Evolutionary conservation across 2,888 invertebrate genomes (phyloP).

Genomic region (Argyresthia albistria): DNA sequence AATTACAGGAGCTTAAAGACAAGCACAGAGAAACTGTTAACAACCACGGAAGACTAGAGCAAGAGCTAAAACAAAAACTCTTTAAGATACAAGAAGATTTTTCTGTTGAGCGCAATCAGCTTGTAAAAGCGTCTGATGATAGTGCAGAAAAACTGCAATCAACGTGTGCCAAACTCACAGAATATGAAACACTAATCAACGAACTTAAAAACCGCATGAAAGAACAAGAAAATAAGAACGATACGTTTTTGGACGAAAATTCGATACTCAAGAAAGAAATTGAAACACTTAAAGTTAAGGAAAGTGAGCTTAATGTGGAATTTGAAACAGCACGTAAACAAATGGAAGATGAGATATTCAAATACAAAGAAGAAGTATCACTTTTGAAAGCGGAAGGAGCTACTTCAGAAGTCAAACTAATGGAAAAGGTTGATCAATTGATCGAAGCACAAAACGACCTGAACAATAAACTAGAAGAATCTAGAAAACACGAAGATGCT

Average conservation of each 20-base stretch:
- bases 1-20: slow-evolving; percentile 65
- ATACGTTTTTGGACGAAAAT: slow-evolving; percentile 54
- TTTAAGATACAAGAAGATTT: slow-evolving; percentile 58
- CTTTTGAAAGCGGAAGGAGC: slow-evolving; percentile 55
- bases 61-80: slow-evolving; percentile 59
- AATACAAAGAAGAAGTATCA: slow-evolving; percentile 55
- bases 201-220: slow-evolving; percentile 35
- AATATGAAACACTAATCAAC: slow-evolving; percentile 32
- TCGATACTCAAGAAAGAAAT: slow-evolving; percentile 52
- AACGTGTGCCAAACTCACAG: slow-evolving; percentile 43
- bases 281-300: slow-evolving; percentile 44
- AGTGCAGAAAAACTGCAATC: slow-evolving; percentile 44
- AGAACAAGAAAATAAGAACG: slow-evolving; percentile 38
- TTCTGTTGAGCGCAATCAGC: slow-evolving; percentile 42
- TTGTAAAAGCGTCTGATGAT: slow-evolving; percentile 43
- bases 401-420: slow-evolving; percentile 55
- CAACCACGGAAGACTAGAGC: slow-evolving; percentile 53
- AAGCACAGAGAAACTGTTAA: slow-evolving; percentile 52
- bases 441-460: slow-evolving; percentile 62
- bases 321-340: slow-evolving; percentile 45
- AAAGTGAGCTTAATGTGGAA: slow-evolving; percentile 45
- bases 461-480: slow-evolving; percentile 59
- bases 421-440: slow-evolving; percentile 63
- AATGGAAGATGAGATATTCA: slow-evolving; percentile 55
- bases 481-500: slow-evolving; percentile 59